Percentiles rank a stretch among this genome's conserved stretches.
Conservation (phyloP, 2,888 invertebrate genomes). For the Acleris literana region DNA sequence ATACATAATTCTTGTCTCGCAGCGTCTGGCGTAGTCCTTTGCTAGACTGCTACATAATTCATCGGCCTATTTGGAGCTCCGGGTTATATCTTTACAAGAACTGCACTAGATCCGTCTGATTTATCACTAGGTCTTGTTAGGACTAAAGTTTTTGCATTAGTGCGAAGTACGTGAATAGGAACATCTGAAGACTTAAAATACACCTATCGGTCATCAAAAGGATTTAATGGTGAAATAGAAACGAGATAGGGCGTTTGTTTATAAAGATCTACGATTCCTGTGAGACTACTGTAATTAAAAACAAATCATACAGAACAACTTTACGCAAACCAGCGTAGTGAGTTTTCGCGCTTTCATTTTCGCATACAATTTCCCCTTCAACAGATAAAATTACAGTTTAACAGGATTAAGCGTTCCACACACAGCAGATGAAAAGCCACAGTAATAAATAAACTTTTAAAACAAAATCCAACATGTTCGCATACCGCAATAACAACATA, state of each 20-base stretch:
- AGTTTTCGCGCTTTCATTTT: slow-evolving; percentile 5
- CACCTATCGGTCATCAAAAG: no score
- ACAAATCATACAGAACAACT: neutral
- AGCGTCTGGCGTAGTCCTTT: slow-evolving; percentile 30
- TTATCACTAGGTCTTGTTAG: slow-evolving; percentile 26
- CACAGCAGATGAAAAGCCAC: slow-evolving; percentile 14
- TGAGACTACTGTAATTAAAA: neutral
- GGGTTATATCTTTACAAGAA: slow-evolving; percentile 33
- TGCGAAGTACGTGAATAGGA: neutral
- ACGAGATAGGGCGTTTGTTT: no score
- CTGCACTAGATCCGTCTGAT: slow-evolving; percentile 18
- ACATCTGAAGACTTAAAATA: neutral
- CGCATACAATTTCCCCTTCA: neutral
- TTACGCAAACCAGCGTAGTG: neutral
- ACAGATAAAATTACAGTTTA: slow-evolving; percentile 14
- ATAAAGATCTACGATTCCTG: no score
- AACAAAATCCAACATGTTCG: slow-evolving; percentile 7
- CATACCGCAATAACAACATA: slow-evolving; percentile 9
- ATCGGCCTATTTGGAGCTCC: slow-evolving; percentile 26
- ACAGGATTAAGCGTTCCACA: slow-evolving; percentile 10
- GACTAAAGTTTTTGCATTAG: neutral
- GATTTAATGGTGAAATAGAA: no score
- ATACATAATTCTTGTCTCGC: slow-evolving; percentile 26
- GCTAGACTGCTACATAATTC: slow-evolving; percentile 32
- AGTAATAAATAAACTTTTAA: neutral